Conservation (phyloP, 2,888 invertebrate genomes). For the Dryadula phaetusa region DNA sequence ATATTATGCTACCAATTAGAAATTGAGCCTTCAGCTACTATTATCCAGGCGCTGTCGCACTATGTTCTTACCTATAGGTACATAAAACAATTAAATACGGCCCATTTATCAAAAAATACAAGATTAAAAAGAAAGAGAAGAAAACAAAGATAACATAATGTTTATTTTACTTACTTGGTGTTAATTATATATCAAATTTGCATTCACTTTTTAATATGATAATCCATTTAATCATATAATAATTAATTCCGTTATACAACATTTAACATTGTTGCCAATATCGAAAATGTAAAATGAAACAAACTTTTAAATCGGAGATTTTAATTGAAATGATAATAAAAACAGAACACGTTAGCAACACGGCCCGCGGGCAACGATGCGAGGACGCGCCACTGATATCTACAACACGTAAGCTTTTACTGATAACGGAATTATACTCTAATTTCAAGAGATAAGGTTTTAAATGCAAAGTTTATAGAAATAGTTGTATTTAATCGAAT, state of each 20-base stretch:
- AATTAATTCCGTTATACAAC: neutral
- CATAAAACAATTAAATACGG: too few species aligned
- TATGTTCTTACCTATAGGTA: too few species aligned
- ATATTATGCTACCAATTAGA: too few species aligned
- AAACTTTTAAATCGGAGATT: constrained; percentile 6
- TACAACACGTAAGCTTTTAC: neutral
- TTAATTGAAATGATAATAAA: constrained; percentile 37
- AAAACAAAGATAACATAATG: too few species aligned
- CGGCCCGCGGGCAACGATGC: constrained; percentile 31
- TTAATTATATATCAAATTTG: neutral
- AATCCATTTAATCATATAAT: neutral
- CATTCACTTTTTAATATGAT: neutral
- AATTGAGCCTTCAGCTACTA: too few species aligned
- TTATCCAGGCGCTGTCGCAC: too few species aligned
- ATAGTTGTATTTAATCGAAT: neutral
- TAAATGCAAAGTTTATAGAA: neutral
- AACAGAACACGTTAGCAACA: constrained; percentile 29
- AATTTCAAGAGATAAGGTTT: neutral
- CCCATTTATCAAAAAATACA: too few species aligned
- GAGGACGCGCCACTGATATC: constrained; percentile 31
- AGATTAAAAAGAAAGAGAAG: too few species aligned
- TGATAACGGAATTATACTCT: neutral
- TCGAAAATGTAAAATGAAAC: neutral
- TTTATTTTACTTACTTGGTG: neutral
- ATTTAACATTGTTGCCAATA: neutral